These are phyloP conservation scores for Phataginus tetradactyla DNA, from an alignment of 2,797 vertebrate species.

Conservation along the genomic window DNA sequence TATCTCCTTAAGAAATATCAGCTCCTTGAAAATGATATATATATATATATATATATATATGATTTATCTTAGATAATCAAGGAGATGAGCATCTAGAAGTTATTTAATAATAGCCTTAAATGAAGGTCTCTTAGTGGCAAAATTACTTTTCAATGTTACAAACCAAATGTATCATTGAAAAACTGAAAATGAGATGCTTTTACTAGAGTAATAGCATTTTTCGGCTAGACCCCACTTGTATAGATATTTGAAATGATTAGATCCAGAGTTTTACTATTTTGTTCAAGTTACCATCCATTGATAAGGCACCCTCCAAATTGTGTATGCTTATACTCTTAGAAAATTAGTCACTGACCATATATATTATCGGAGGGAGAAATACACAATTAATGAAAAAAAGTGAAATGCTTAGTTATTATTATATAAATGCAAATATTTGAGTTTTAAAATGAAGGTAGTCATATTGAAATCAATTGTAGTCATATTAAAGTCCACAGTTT, in stretches of 20 bases:
- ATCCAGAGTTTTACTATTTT: not conserved
- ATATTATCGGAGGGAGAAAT: not conserved
- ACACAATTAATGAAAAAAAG: not conserved
- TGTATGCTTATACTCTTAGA: not conserved
- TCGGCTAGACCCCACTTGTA: not conserved
- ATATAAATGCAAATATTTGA: not conserved
- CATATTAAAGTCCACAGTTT: not conserved
- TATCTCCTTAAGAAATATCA: not conserved
- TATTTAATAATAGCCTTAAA: not conserved
- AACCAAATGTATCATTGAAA: not conserved
- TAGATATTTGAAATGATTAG: not conserved
- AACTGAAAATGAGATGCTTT: not conserved
- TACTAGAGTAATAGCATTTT: not conserved
- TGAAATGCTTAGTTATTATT: not conserved
- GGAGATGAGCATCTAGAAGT: not conserved
- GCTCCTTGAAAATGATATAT: constrained; percentile 1
- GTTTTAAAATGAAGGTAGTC: not conserved
- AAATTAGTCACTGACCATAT: not conserved
- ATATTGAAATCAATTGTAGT: not conserved
- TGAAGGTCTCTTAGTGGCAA: constrained; percentile 26
- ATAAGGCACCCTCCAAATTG: not conserved
- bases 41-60: not conserved
- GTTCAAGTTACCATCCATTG: not conserved
- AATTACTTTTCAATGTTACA: constrained; percentile 36
- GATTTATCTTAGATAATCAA: constrained; percentile 3